These are phyloP conservation scores for Agonopterix arenella DNA, from an alignment of 2,888 invertebrate species.

Conservation along the genomic window DNA sequence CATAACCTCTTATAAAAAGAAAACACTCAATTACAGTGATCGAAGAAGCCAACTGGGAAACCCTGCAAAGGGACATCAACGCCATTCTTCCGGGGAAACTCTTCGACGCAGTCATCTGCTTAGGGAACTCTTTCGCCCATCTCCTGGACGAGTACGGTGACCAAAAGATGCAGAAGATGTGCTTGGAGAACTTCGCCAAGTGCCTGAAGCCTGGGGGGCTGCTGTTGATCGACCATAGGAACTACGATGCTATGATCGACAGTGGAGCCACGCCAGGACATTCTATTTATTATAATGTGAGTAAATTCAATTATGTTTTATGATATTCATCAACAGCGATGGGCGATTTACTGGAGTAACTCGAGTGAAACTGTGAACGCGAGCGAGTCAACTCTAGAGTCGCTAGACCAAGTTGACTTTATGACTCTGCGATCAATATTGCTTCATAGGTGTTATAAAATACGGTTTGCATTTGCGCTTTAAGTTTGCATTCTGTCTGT, in stretches of 20 bases:
- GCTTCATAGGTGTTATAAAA: too few relatives aligned
- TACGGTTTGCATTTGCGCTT: too few relatives aligned
- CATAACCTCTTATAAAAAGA: too few relatives aligned
- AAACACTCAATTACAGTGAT: slow-evolving; percentile 80
- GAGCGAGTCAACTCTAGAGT: too few relatives aligned
- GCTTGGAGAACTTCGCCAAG: slow-evolving; percentile 86
- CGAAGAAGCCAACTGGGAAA: slow-evolving; percentile 95
- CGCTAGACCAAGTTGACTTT: too few relatives aligned
- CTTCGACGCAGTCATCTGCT: slow-evolving; percentile 92
- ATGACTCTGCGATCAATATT: too few relatives aligned
- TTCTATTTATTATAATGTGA: slow-evolving; percentile 93
- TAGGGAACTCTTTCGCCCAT: slow-evolving; percentile 95
- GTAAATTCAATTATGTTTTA: slow-evolving; percentile 30
- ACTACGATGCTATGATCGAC: slow-evolving; percentile 89
- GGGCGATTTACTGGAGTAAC: too few relatives aligned
- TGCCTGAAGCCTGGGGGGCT: slow-evolving; percentile 92
- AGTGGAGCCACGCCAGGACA: slow-evolving; percentile 87
- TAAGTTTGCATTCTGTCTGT: too few relatives aligned
- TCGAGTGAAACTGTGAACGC: too few relatives aligned
- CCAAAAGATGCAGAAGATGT: slow-evolving; percentile 87
- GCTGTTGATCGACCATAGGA: slow-evolving; percentile 91
- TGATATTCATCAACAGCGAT: too few relatives aligned
- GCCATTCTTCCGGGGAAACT: slow-evolving; percentile 76
- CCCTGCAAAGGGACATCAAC: slow-evolving; percentile 84
- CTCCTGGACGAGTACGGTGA: slow-evolving; percentile 88